A percentile compares a stretch with the other conserved stretches of the same genome.
Evolutionary conservation across 2,888 invertebrate species (phyloP).

Genomic region (Cephus sareptanus): DNA sequence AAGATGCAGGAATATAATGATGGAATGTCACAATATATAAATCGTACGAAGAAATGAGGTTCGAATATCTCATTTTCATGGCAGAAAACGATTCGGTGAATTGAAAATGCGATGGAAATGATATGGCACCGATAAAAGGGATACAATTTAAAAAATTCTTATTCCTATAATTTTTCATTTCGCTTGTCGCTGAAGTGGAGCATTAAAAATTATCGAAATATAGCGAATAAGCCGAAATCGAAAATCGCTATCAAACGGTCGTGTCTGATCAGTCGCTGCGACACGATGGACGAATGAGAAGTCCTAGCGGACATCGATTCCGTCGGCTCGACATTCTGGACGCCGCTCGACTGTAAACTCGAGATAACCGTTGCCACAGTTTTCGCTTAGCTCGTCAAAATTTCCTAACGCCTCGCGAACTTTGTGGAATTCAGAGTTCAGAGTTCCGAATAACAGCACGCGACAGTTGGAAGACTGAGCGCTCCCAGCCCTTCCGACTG

Average conservation of each 20-base stretch:
- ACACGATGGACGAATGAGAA: neutral
- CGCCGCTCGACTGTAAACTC: conserved; percentile 9
- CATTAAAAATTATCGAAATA: neutral
- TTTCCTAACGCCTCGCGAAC: neutral
- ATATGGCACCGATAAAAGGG: too few relatives aligned
- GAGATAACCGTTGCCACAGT: conserved; percentile 3
- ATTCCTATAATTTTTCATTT: neutral
- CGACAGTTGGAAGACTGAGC: neutral
- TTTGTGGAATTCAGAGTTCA: neutral
- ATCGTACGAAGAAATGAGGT: too few relatives aligned
- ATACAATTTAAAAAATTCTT: neutral
- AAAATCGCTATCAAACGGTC: neutral
- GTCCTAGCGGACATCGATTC: conserved; percentile 1
- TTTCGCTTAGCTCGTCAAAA: conserved; percentile 6
- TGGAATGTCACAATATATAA: too few relatives aligned
- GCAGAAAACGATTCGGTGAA: too few relatives aligned
- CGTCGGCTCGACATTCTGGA: neutral
- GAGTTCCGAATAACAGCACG: neutral
- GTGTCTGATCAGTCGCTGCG: neutral
- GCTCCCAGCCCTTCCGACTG: neutral
- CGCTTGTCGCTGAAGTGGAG: neutral
- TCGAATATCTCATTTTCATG: too few relatives aligned
- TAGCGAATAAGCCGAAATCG: neutral
- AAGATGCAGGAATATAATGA: too few relatives aligned
- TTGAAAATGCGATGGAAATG: too few relatives aligned